Conservation (phyloP, 2,888 invertebrate genomes). For the Chromoteleia sp. region DNA sequence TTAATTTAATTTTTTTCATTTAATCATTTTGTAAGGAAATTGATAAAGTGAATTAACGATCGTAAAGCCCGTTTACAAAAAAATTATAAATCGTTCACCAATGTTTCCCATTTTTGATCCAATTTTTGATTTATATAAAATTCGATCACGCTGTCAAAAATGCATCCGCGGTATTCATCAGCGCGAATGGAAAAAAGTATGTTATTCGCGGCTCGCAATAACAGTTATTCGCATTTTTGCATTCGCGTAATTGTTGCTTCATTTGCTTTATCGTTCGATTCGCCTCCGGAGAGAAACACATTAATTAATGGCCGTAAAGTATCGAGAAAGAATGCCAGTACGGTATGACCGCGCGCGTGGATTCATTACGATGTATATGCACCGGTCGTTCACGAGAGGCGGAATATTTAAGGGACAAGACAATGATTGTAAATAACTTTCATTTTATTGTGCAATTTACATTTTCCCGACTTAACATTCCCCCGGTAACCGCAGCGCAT, state of each 20-base stretch:
- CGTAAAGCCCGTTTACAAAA: no score
- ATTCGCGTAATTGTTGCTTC: slow-evolving; percentile 67
- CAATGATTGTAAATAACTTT: slow-evolving; percentile 77
- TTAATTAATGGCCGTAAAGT: slow-evolving; percentile 70
- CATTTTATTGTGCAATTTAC: slow-evolving; percentile 77
- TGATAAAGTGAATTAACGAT: no score
- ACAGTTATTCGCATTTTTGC: slow-evolving; percentile 64
- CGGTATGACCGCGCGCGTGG: slow-evolving; percentile 68
- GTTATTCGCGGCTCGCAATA: slow-evolving; percentile 53
- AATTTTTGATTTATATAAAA: slow-evolving; percentile 9
- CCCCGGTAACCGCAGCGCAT: slow-evolving; percentile 62
- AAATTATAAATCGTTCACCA: neutral
- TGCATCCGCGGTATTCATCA: slow-evolving; percentile 19
- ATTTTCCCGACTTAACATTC: slow-evolving; percentile 74
- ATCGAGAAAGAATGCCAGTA: slow-evolving; percentile 69
- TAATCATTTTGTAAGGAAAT: no score
- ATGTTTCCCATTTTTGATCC: neutral
- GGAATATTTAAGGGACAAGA: slow-evolving; percentile 73
- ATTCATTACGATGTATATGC: slow-evolving; percentile 70
- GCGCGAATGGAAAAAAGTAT: slow-evolving; percentile 38
- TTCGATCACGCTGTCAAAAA: slow-evolving; percentile 30
- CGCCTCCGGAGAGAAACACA: slow-evolving; percentile 65
- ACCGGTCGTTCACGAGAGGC: slow-evolving; percentile 65
- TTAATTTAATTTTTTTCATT: no score
- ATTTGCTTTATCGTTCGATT: slow-evolving; percentile 70